Conservation (phyloP, 2,888 invertebrate species). For the Cephus pygmeus region DNA sequence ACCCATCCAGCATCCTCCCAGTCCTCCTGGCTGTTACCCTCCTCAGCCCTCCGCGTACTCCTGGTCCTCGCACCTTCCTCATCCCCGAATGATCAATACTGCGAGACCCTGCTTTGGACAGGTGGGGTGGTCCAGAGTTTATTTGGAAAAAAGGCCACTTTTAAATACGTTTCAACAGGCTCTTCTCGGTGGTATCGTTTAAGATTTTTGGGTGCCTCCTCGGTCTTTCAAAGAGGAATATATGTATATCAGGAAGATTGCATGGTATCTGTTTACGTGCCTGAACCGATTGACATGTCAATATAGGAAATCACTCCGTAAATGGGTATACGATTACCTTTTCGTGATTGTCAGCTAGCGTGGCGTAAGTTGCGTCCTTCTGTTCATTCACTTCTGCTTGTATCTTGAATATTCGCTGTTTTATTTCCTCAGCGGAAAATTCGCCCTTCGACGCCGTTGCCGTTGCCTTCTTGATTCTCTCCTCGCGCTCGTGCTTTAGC, state of each 20-base stretch:
- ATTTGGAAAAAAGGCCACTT: constrained; percentile 26
- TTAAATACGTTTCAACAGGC: constrained; percentile 18
- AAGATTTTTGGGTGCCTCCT: background rate
- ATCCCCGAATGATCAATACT: constrained; percentile 53
- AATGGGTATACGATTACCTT: constrained; percentile 60
- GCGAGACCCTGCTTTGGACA: constrained; percentile 48
- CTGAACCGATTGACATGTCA: constrained; percentile 8
- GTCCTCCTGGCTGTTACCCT: constrained; percentile 25
- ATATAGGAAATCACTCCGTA: constrained; percentile 2
- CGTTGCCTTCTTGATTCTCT: constrained; percentile 65
- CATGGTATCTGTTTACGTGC: background rate
- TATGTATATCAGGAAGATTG: background rate
- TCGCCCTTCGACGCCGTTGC: constrained; percentile 67
- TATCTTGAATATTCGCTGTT: constrained; percentile 66
- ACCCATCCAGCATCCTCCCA: constrained; percentile 4
- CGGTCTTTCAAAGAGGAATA: background rate
- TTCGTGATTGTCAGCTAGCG: constrained; percentile 59
- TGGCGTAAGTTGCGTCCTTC: constrained; percentile 59
- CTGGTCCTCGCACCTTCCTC: constrained; percentile 28
- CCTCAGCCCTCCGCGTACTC: constrained; percentile 32
- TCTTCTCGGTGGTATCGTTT: constrained; percentile 22
- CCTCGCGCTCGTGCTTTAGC: constrained; percentile 66
- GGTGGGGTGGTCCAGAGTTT: constrained; percentile 45
- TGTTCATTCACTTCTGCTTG: constrained; percentile 64
- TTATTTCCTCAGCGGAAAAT: constrained; percentile 67